A percentile compares a stretch with the other conserved stretches of the same genome.
Conservation (phyloP, 2,113 vertebrate species). For the Steatornis caripensis region DNA sequence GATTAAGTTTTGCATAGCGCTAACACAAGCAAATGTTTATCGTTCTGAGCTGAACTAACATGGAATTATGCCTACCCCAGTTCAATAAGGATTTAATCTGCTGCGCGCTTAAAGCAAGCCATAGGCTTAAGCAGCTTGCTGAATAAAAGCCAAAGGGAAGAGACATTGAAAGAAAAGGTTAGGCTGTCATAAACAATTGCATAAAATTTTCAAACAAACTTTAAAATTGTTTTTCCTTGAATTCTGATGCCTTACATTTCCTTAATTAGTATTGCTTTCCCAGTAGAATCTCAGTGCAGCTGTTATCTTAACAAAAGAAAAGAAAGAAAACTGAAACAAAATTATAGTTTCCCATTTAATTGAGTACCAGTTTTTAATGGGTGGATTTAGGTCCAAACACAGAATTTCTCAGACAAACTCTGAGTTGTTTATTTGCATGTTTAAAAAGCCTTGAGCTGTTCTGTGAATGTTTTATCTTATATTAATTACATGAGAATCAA, state of each 20-base stretch:
- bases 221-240: not conserved
- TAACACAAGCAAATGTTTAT: not conserved
- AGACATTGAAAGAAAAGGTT: not conserved
- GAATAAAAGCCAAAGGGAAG: slow-evolving; percentile 1
- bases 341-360: not conserved
- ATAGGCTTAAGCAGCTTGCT: not conserved
- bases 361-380: not conserved
- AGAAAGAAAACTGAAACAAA: not conserved
- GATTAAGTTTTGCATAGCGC: not conserved
- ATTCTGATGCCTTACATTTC: not conserved
- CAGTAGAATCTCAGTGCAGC: not conserved
- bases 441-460: not conserved
- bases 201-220: not conserved
- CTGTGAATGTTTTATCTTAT: not conserved
- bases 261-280: not conserved
- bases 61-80: not conserved
- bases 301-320: not conserved
- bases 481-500: slow-evolving; percentile 22
- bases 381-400: not conserved
- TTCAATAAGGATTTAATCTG: not conserved
- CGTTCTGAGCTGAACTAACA: not conserved
- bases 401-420: not conserved
- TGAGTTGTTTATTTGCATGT: not conserved
- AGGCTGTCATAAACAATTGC: not conserved
- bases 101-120: not conserved